Percentiles rank a stretch among this genome's conserved stretches.
These are phyloP conservation scores for Eupsilia transversa DNA, from an alignment of 2,888 invertebrate species.

Conservation along the genomic window DNA sequence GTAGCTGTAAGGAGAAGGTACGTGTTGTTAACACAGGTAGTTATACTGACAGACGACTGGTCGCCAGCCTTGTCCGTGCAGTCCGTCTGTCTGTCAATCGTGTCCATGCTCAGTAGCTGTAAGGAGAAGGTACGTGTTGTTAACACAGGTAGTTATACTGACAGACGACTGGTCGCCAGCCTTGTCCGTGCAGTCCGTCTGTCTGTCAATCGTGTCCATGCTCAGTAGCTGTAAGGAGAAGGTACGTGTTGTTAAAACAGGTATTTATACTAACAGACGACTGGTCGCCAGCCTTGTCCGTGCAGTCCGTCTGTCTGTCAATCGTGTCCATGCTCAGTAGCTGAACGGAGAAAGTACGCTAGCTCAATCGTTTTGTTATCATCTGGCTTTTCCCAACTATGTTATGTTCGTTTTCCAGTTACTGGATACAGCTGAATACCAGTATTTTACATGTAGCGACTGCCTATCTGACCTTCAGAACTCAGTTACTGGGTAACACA, in stretches of 20 bases:
- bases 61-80: slow-evolving; percentile 98
- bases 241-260: neutral
- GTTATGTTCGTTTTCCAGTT: neutral
- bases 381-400: neutral
- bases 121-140: slow-evolving; percentile 96
- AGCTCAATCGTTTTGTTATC: neutral
- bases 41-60: slow-evolving; percentile 99
- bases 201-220: slow-evolving; percentile 85
- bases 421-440: neutral
- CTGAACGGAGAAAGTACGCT: too few species aligned
- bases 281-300: neutral
- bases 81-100: slow-evolving; percentile 98
- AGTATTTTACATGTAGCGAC: neutral
- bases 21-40: neutral
- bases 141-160: neutral
- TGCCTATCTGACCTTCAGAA: neutral
- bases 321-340: too few species aligned
- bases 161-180: slow-evolving; percentile 1
- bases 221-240: slow-evolving; percentile 1
- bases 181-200: too few species aligned
- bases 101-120: slow-evolving; percentile 99
- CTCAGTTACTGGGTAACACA: too few species aligned
- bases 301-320: too few species aligned
- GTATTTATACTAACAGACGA: neutral
- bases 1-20: slow-evolving; percentile 2